These are phyloP conservation scores for Catostomus latipinnis DNA, from an alignment of 2,797 vertebrate genomes.

Conservation along the genomic window DNA sequence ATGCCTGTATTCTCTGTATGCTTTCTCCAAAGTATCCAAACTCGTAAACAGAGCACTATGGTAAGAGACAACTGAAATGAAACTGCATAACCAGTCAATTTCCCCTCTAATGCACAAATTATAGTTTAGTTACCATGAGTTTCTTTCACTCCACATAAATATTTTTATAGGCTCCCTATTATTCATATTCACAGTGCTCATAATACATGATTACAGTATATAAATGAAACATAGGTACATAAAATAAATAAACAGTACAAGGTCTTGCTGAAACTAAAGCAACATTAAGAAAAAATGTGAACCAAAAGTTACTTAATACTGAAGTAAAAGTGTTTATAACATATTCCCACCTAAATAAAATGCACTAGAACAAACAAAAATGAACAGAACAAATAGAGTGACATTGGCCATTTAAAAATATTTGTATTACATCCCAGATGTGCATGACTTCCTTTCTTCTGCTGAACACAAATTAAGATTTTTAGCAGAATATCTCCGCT, in stretches of 20 bases:
- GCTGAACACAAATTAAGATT: no score
- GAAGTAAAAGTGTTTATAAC: no score
- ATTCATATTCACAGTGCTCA: conserved; percentile 31
- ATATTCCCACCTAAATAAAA: background rate
- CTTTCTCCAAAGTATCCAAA: conserved; percentile 1
- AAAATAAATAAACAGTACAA: conserved; percentile 30
- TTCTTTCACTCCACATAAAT: conserved; percentile 30
- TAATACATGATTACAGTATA: conserved; percentile 17
- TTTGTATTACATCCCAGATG: no score
- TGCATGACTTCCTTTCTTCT: no score
- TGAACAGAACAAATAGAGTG: conserved; percentile 8
- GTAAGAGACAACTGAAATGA: conserved; percentile 13
- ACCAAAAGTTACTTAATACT: background rate
- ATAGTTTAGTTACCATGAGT: conserved; percentile 10
- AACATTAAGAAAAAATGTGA: background rate
- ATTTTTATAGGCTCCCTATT: conserved; percentile 12
- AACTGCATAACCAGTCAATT: conserved; percentile 34
- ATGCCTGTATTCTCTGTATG: conserved; percentile 13
- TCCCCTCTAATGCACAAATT: conserved; percentile 33
- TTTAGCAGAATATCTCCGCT: no score
- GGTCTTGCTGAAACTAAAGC: background rate
- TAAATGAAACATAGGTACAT: conserved; percentile 22
- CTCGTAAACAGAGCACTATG: background rate
- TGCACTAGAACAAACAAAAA: background rate
- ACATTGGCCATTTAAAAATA: background rate